These are phyloP conservation scores for Fregetta grallaria DNA, from an alignment of 2,113 vertebrate genomes.

Conservation along the genomic window DNA sequence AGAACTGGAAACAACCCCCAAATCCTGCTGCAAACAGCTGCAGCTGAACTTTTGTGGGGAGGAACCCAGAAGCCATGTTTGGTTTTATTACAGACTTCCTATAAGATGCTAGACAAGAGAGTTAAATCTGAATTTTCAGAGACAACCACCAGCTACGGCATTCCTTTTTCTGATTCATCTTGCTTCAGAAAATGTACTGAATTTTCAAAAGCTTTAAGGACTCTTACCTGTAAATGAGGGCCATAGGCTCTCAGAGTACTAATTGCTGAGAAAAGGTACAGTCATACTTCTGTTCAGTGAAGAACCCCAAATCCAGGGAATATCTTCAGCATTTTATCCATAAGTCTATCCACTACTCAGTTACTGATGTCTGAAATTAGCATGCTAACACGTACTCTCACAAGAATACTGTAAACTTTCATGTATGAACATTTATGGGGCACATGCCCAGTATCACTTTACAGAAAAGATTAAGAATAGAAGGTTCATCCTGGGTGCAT, in stretches of 20 bases:
- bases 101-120: neutral
- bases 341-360: neutral
- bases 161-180: neutral
- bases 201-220: neutral
- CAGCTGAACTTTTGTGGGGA: neutral
- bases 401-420: neutral
- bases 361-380: neutral
- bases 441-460: neutral
- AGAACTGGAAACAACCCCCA: neutral
- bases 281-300: neutral
- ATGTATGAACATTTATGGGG: neutral
- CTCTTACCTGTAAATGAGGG: neutral
- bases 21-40: neutral
- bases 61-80: neutral
- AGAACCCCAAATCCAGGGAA: neutral
- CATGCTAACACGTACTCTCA: neutral
- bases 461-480: neutral
- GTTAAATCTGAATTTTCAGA: neutral
- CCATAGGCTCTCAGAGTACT: neutral
- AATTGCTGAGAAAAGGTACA: neutral
- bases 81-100: neutral
- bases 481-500: neutral
- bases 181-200: neutral
- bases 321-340: neutral
- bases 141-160: neutral